A percentile compares a stretch with the other conserved stretches of the same genome.
These are phyloP conservation scores for Glomeris marginata DNA, from an alignment of 2,888 invertebrate genomes.

Conservation along the genomic window DNA sequence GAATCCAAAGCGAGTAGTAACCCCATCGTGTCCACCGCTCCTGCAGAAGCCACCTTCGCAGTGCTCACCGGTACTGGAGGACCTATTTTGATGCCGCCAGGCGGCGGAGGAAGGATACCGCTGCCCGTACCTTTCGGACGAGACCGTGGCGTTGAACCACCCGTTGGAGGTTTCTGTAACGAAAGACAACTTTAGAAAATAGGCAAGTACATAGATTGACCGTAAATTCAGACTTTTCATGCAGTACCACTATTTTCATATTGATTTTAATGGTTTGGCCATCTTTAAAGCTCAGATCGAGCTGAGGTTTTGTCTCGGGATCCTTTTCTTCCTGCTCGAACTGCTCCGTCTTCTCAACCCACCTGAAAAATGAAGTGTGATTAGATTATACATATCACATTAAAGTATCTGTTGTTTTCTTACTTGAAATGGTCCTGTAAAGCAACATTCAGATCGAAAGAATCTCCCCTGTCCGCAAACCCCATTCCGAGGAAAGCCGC, in stretches of 20 bases:
- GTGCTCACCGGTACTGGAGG: no score
- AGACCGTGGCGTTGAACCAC: no score
- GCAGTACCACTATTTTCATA: conserved; percentile 78
- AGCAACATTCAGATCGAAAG: conserved; percentile 96
- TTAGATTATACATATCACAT: background rate
- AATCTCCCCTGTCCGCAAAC: conserved; percentile 94
- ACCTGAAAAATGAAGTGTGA: conserved; percentile 27
- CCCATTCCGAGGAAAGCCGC: conserved; percentile 91
- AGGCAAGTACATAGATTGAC: no score
- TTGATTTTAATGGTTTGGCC: conserved; percentile 99
- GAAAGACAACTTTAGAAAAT: no score
- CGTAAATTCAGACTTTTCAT: no score
- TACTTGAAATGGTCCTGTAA: conserved; percentile 93
- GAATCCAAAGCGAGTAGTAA: no score
- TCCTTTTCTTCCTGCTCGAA: conserved; percentile 50
- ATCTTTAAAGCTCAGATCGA: conserved; percentile 96
- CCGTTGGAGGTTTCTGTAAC: no score
- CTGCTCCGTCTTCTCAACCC: conserved; percentile 66
- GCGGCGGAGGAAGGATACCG: no score
- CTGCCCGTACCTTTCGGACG: no score
- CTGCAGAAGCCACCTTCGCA: no score
- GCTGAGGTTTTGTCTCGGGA: conserved; percentile 49
- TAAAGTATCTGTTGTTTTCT: conserved; percentile 15
- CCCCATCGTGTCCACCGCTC: no score
- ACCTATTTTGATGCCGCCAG: no score